phyloP scores from a whole-genome alignment of 1,140 invertebrate genomes.

The Popillia japonica region DNA sequence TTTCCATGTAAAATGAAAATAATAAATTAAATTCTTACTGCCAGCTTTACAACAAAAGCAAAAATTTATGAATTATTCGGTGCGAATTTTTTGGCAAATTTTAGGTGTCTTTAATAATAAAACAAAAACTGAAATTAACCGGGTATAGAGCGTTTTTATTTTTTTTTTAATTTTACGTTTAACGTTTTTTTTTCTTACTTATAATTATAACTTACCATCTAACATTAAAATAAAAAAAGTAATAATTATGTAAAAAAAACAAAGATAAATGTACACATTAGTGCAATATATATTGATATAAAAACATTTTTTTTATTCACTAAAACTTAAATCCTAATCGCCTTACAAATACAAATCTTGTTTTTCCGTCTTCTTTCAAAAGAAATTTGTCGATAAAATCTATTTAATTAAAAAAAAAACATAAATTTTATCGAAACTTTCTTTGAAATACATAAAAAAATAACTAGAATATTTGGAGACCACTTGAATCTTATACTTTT shows the following conservation, averaged over 20 bases:
- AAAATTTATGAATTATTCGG: too few relatives aligned
- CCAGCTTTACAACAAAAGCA: too few relatives aligned
- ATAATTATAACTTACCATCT: slow-evolving; percentile 24
- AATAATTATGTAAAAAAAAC: neutral
- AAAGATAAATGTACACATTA: slow-evolving; percentile 25
- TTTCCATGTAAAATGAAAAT: too few relatives aligned
- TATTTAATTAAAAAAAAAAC: neutral
- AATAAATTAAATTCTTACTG: too few relatives aligned
- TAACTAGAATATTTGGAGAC: slow-evolving; percentile 23
- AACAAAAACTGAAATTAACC: too few relatives aligned
- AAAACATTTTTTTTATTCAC: slow-evolving; percentile 26
- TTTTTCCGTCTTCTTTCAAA: neutral
- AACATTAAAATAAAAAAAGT: slow-evolving; percentile 25
- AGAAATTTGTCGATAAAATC: neutral
- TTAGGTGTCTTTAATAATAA: too few relatives aligned
- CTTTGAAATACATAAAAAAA: neutral
- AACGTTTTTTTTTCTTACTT: neutral
- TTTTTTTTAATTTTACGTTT: slow-evolving; percentile 14
- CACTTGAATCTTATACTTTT: slow-evolving; percentile 32
- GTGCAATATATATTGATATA: slow-evolving; percentile 32
- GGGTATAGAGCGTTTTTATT: neutral
- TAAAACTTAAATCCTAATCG: slow-evolving; percentile 19
- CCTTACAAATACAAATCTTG: neutral
- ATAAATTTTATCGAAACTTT: slow-evolving; percentile 19
- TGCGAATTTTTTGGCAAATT: too few relatives aligned